These are phyloP conservation scores for Charina bottae DNA, from an alignment of 2,113 vertebrate species.

Conservation along the genomic window DNA sequence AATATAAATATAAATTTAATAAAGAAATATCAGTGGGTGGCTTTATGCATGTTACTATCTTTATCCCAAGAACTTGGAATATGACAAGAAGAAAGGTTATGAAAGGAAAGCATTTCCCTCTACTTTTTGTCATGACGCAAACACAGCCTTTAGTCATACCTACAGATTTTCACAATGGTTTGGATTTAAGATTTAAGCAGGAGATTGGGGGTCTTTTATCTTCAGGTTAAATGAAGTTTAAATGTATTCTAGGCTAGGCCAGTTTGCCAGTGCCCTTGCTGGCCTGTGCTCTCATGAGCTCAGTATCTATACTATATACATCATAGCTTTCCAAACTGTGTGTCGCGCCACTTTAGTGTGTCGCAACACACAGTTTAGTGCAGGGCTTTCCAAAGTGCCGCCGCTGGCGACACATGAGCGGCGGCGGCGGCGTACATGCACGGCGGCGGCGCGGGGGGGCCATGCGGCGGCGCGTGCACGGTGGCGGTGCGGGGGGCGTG, in stretches of 20 bases:
- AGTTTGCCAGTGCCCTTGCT: slow-evolving; percentile 44
- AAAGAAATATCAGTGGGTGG: background rate
- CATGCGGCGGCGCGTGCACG: too few species aligned
- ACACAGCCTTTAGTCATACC: slow-evolving; percentile 27
- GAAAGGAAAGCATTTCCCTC: slow-evolving; percentile 29
- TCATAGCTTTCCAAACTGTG: too few species aligned
- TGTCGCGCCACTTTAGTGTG: too few species aligned
- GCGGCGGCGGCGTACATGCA: too few species aligned
- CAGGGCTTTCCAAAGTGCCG: too few species aligned
- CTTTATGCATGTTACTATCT: background rate
- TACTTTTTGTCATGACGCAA: slow-evolving; percentile 13
- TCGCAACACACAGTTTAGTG: too few species aligned
- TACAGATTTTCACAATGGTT: slow-evolving; percentile 19
- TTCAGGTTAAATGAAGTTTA: slow-evolving; percentile 13
- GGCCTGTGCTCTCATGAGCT: slow-evolving; percentile 31
- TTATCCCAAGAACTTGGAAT: background rate
- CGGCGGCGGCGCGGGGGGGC: too few species aligned
- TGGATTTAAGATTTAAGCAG: slow-evolving; percentile 44
- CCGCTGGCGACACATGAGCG: too few species aligned
- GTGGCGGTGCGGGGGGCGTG: too few species aligned
- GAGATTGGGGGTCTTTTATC: slow-evolving; percentile 2
- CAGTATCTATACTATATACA: slow-evolving; percentile 42
- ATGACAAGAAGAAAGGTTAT: background rate
- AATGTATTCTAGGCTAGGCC: slow-evolving; percentile 32
- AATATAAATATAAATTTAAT: background rate